Evolutionary conservation across 2,113 vertebrate species (phyloP).

Genomic region (Jacana jacana): DNA sequence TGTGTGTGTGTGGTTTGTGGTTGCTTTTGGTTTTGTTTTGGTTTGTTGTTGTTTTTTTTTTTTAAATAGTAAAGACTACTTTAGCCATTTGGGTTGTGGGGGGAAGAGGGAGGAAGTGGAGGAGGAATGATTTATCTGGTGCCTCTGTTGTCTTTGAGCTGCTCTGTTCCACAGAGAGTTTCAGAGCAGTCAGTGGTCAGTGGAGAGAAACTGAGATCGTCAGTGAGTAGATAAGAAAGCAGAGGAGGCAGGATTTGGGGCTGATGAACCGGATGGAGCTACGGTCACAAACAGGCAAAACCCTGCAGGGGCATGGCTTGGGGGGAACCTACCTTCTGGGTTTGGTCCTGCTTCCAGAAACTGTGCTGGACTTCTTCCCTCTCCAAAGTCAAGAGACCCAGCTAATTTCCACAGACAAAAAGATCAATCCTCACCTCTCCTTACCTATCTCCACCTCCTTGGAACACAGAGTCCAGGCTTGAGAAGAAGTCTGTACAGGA

Average conservation of each 20-base stretch:
- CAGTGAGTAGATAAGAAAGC: too few species aligned
- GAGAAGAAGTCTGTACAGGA: background rate
- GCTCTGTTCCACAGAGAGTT: background rate
- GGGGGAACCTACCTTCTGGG: too few species aligned
- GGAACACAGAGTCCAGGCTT: background rate
- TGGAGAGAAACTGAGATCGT: background rate
- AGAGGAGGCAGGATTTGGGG: background rate
- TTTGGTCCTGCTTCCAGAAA: background rate
- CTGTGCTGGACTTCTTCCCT: fast-evolving
- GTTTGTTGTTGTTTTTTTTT: background rate
- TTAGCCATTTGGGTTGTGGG: background rate
- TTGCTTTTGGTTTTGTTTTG: too few species aligned
- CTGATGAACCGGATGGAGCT: background rate
- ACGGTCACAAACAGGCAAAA: background rate
- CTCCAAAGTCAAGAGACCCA: background rate
- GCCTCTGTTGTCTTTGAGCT: background rate
- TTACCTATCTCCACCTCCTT: background rate
- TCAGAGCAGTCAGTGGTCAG: background rate
- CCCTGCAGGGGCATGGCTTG: background rate
- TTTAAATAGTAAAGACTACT: slow-evolving; percentile 50
- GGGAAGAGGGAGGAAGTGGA: background rate
- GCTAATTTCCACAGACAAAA: background rate
- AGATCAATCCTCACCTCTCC: background rate
- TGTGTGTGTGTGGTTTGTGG: too few species aligned
- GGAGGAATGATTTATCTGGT: slow-evolving; percentile 26